phyloP scores from a whole-genome alignment of 2,888 invertebrate species.

The Agapostemon virescens region DNA sequence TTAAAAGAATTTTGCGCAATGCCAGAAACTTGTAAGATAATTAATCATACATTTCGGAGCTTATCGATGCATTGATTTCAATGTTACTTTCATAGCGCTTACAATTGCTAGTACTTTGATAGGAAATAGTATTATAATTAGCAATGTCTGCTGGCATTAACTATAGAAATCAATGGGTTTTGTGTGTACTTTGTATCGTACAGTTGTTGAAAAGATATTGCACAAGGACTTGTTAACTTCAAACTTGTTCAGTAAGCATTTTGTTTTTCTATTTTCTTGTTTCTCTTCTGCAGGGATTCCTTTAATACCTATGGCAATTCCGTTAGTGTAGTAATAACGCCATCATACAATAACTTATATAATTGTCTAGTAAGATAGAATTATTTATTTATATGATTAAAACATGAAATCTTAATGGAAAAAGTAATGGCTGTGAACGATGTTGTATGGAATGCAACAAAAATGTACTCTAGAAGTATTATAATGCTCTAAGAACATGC shows the following conservation, averaged over 20 bases:
- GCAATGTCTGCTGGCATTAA: slow-evolving; percentile 9
- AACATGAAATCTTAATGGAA: neutral
- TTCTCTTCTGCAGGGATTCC: neutral
- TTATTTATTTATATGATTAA: neutral
- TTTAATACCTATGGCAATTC: neutral
- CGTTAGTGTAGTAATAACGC: neutral
- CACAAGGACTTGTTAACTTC: slow-evolving; percentile 36
- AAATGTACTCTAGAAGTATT: neutral
- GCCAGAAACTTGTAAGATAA: slow-evolving; percentile 1
- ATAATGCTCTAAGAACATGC: slow-evolving; percentile 23
- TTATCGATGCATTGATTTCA: slow-evolving; percentile 15
- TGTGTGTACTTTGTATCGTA: neutral
- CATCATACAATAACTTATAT: neutral
- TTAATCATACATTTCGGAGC: slow-evolving; percentile 35
- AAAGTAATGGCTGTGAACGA: neutral
- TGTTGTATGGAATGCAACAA: slow-evolving; percentile 6
- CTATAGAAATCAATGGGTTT: neutral
- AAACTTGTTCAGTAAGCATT: slow-evolving; percentile 57
- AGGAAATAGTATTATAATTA: slow-evolving; percentile 6
- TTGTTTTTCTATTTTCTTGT: slow-evolving; percentile 6
- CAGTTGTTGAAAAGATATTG: slow-evolving; percentile 38
- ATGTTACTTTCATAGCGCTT: slow-evolving; percentile 20
- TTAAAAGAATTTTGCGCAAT: slow-evolving; percentile 16
- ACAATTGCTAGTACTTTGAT: slow-evolving; percentile 31
- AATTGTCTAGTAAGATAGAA: neutral